Base-by-base conservation (phyloP, 2,113 vertebrate species). In the Malaclemys terrapin region DNA sequence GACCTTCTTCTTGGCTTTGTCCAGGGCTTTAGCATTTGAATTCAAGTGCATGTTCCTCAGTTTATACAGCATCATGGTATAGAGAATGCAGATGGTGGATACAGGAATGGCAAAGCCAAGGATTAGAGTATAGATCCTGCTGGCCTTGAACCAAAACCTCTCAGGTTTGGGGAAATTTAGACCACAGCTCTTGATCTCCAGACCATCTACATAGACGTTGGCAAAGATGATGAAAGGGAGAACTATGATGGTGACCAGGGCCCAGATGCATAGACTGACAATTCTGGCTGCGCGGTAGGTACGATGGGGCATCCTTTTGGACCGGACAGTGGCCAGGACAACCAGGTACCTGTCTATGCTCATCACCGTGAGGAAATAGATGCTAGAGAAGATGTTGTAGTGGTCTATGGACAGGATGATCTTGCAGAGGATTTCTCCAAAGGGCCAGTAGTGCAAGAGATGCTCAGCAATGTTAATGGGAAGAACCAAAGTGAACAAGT, bases 321-420 rank as follows among this genome's bases (percentile, higher is more conserved):
- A 99, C 79, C 97, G 97, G 57, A 99, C 99, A 0, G 99, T 99
- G 6, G 99, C 98, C 96, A 99, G 91, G 0, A 99, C 99, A 0
- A 99, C 99, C 91, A 99, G 96, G 92, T 99, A 99, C 19, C 98
- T 98, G 96, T 99, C 99, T 13, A 99, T 95, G 85, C 99, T 99
- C 99, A 99, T 99, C 4, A 99, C 98, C 0, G 99, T 99, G n/a
- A 99, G 98, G 95, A 99, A 99, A 56, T 99, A 99, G 92, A 99
- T 98, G 85, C 99, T 99, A 85, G 99, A 99, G 97, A 99, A 99
- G 87, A 99, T 99, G 84, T 99, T 99, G 95, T 99, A 99, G 94
- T 99, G 99, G 96, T 99, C 99, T 1, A 99, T 98, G 96, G 99
- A 99, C 29, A 99, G 95, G 87, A 99, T 99, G 27, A 99, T 91